Evolutionary conservation across 2,113 vertebrate genomes (phyloP).

Genomic region (Meleagris gallopavo): DNA sequence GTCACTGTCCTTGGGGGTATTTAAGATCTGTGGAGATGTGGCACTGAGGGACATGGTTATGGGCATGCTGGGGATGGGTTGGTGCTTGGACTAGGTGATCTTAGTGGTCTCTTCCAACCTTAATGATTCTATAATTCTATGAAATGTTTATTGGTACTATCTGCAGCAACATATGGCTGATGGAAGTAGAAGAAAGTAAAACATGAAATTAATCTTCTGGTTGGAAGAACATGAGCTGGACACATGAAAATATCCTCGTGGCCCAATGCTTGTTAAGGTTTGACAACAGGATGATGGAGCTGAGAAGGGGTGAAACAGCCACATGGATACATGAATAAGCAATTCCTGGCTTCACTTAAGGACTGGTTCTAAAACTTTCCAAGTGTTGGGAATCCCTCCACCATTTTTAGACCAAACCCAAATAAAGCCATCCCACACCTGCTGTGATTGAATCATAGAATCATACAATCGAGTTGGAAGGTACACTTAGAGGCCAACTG

Average conservation of each 20-base stretch:
- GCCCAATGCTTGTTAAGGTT: background rate
- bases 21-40: no score
- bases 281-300: background rate
- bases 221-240: background rate
- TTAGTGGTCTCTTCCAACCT: no score
- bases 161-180: background rate
- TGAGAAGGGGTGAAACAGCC: background rate
- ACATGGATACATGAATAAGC: background rate
- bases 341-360: background rate
- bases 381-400: background rate
- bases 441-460: background rate
- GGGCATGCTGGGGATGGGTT: no score
- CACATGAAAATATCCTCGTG: rapidly evolving
- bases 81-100: no score
- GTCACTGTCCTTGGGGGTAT: no score
- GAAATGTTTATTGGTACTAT: rapidly evolving
- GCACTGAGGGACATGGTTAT: no score
- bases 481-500: no score
- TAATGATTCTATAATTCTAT: no score
- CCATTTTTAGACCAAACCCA: background rate
- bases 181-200: background rate
- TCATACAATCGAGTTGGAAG: no score
- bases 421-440: background rate
- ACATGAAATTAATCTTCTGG: background rate
- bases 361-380: background rate